phyloP scores from a whole-genome alignment of 2,797 vertebrate genomes.

The Pangasius krempfi region DNA sequence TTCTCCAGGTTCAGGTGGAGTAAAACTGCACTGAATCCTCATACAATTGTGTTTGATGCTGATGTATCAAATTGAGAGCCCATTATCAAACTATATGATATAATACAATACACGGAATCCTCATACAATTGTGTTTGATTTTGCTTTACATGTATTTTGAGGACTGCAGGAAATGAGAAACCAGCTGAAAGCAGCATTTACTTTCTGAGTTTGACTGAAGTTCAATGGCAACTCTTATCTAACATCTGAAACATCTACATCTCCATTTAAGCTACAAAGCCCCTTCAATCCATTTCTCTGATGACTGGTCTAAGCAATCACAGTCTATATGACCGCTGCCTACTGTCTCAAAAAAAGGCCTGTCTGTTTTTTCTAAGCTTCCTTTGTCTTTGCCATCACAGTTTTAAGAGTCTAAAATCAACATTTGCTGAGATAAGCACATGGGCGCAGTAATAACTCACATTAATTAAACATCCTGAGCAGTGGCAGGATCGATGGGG shows the following conservation, averaged over 20 bases:
- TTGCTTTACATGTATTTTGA: not conserved
- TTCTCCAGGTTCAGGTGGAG: conserved; percentile 13
- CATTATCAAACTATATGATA: not conserved
- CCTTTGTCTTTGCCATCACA: conserved; percentile 43
- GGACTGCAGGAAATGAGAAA: conserved; percentile 5
- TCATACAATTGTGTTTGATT: not conserved
- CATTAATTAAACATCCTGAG: conserved; percentile 63
- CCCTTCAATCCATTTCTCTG: not conserved
- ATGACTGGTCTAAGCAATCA: not conserved
- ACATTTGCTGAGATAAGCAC: conserved; percentile 58
- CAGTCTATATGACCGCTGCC: not conserved
- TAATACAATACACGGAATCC: not conserved
- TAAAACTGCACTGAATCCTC: not conserved
- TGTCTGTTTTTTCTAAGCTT: conserved; percentile 31
- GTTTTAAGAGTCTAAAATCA: conserved; percentile 57
- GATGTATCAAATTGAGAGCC: not conserved
- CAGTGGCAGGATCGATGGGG: conserved; percentile 50
- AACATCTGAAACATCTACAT: not conserved
- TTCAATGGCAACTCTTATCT: conserved; percentile 12
- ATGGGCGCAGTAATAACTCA: conserved; percentile 59
- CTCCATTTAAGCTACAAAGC: conserved; percentile 25
- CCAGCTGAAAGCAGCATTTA: conserved; percentile 18
- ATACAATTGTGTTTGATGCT: not conserved
- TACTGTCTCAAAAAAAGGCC: not conserved
- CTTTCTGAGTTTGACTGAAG: not conserved